Evolutionary conservation across 2,888 invertebrate species (phyloP), one percentile per base, ranked within the genome.

Genomic region (Leucozona laternaria): DNA sequence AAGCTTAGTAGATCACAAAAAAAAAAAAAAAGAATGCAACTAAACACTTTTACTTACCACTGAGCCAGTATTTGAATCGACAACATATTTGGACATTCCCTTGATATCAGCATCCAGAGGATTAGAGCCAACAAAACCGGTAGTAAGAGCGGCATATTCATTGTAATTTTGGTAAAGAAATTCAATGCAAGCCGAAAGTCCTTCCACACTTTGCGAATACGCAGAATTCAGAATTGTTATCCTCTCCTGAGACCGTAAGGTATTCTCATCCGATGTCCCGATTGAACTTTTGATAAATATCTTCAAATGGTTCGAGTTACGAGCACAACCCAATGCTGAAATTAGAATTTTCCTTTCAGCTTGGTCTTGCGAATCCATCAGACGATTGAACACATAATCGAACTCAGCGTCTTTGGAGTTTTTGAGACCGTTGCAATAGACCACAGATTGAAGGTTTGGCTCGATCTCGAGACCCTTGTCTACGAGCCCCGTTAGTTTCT

Each of bases 251-350:
- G 71, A 62, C 7, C 90, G 90, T 70, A 92, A 75, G 20, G 88
- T 82, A 22, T 89, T 89, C 3, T 31, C 43, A 4, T 7, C 0
- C 17, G 89, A 88, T 0, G 37, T 8, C 17, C 70, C 76, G 48
- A 91, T 90, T 25, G 92, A 91, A 84, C 90, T 91, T 31, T 86
- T 66, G 15, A 92, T 92, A 90, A 92, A 96, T 93, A 93, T 93
- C 37, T 90, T 88, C 17, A 96, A 92, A 7, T 94, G 93, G 40
- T 93, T 93, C 0, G 91, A 89, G 58, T 95, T 93, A n/a, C 93
- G 92, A 2, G 95, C 94, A 89, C 97, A 97, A 7, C 95, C 95
- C 62, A 97, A 90, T 0, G 95, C 94, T 0, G 93, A 92, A 55
- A 96, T 93, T 0, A 96, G 91, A 17, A 93, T 93, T 0, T 93